phyloP scores from a whole-genome alignment of 1,140 invertebrate species.

The Pinna nobilis region DNA sequence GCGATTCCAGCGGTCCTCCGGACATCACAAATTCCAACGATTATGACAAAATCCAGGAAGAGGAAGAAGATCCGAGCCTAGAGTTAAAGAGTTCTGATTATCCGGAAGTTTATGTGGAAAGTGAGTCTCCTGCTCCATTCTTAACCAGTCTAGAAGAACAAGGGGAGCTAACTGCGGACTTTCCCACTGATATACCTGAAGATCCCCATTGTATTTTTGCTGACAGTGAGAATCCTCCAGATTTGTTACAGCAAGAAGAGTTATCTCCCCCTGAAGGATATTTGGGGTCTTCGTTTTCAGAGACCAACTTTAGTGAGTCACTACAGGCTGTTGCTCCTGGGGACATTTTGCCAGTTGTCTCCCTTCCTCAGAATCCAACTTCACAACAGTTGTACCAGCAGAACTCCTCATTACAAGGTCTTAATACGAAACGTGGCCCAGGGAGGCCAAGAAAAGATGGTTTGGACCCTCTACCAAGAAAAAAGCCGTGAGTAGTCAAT shows the following conservation, averaged over 20 bases:
- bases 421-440: slow-evolving; percentile 43
- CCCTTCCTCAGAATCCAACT: slow-evolving; percentile 31
- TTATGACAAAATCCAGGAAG: slow-evolving; percentile 25
- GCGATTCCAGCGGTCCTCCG: slow-evolving; percentile 34
- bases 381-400: slow-evolving; percentile 8
- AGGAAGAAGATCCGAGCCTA: neutral
- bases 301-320: slow-evolving; percentile 26
- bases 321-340: slow-evolving; percentile 40
- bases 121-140: slow-evolving; percentile 8
- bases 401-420: neutral
- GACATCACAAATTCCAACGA: slow-evolving; percentile 33
- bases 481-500: slow-evolving; percentile 8
- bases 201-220: slow-evolving; percentile 13
- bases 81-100: slow-evolving; percentile 19
- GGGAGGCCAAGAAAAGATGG: slow-evolving; percentile 56
- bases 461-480: slow-evolving; percentile 27
- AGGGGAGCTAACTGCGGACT: slow-evolving; percentile 18
- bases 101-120: slow-evolving; percentile 10
- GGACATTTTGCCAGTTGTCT: slow-evolving; percentile 38
- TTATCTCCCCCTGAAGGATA: slow-evolving; percentile 17
- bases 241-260: slow-evolving; percentile 19
- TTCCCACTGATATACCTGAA: slow-evolving; percentile 25
- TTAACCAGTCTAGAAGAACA: slow-evolving; percentile 15
- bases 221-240: slow-evolving; percentile 14
- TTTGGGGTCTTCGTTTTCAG: slow-evolving; percentile 22